phyloP scores from a whole-genome alignment of 2,113 vertebrate species.

The Crotalus tigris region DNA sequence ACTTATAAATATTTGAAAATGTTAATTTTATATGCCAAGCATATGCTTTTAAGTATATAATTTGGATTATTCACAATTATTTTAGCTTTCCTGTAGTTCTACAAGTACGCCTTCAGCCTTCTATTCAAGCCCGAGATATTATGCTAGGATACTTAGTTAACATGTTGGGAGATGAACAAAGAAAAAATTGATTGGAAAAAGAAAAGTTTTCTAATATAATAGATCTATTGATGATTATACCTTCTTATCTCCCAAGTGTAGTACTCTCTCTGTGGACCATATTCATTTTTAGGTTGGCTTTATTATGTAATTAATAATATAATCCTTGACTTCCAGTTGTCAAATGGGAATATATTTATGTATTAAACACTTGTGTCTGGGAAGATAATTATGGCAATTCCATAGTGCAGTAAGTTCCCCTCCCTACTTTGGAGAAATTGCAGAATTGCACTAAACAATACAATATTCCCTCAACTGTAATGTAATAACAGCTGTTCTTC shows the following conservation, averaged over 20 bases:
- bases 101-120: not conserved
- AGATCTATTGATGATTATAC: not conserved
- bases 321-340: not conserved
- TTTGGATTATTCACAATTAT: not conserved
- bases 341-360: not conserved
- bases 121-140: not conserved
- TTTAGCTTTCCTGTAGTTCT: not conserved
- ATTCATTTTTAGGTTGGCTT: not conserved
- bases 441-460: not conserved
- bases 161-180: not conserved
- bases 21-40: not conserved
- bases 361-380: not conserved
- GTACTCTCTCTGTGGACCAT: not conserved
- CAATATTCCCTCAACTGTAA: not conserved
- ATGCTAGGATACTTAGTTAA: not conserved
- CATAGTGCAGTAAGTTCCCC: not conserved
- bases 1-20: not conserved
- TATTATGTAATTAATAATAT: not conserved
- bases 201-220: not conserved
- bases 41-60: not conserved
- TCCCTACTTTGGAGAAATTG: not conserved
- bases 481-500: not conserved
- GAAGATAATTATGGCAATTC: not conserved
- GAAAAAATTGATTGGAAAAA: not conserved
- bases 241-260: not conserved